A percentile compares a stretch with the other conserved stretches of the same genome.
phyloP scores from a whole-genome alignment of 2,888 invertebrate species.

The Idaea biselata region DNA sequence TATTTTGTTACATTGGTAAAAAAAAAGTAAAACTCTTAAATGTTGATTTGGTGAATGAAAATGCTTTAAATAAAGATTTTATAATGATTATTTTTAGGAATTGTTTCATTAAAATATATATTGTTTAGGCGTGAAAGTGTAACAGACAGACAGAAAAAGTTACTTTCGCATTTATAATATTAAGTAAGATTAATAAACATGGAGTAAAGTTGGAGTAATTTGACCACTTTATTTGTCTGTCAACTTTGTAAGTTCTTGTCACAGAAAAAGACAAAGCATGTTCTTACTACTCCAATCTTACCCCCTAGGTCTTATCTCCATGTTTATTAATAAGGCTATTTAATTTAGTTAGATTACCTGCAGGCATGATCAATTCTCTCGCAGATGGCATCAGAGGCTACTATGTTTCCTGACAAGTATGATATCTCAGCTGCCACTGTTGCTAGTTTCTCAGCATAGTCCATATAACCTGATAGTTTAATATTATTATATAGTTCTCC shows the following conservation, averaged over 20 bases:
- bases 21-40: conserved; percentile 32
- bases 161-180: no score
- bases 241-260: no score
- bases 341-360: conserved; percentile 46
- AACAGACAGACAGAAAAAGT: no score
- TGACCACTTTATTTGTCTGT: no score
- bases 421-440: conserved; percentile 78
- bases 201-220: no score
- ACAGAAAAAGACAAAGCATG: no score
- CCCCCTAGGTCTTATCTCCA: no score
- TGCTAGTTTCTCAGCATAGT: conserved; percentile 79
- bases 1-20: conserved; percentile 14
- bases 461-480: conserved; percentile 67
- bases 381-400: conserved; percentile 76
- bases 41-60: conserved; percentile 31
- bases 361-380: conserved; percentile 73
- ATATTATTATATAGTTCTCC: background rate
- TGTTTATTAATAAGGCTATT: background rate
- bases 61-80: conserved; percentile 54
- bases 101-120: conserved; percentile 20
- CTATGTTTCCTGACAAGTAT: conserved; percentile 75
- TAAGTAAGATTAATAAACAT: no score
- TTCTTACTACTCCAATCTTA: no score
- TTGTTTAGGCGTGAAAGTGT: no score
- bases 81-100: conserved; percentile 16